Percentiles rank a stretch among this genome's conserved stretches.
Conservation (phyloP, 1,140 invertebrate species). For the Tetragnatha versicolor region DNA sequence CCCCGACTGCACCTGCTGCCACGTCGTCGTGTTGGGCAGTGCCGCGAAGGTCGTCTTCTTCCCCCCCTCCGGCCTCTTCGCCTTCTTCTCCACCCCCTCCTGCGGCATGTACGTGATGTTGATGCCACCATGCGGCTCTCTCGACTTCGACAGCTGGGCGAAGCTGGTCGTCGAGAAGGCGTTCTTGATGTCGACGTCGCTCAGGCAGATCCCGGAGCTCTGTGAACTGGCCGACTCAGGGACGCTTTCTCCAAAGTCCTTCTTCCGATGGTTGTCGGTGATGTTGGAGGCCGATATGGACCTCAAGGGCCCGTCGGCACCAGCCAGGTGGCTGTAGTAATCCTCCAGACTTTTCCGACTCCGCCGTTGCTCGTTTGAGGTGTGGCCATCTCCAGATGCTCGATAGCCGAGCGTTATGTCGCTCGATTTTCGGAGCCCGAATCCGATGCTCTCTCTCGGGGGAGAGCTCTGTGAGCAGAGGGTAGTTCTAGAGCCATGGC, state of each 20-base stretch:
- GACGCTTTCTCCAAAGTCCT: slow-evolving; percentile 26
- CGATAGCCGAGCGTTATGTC: background rate
- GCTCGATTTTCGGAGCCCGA: slow-evolving; percentile 34
- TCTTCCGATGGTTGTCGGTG: slow-evolving; percentile 14
- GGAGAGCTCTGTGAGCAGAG: background rate
- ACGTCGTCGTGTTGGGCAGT: slow-evolving; percentile 81
- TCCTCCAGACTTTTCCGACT: slow-evolving; percentile 40
- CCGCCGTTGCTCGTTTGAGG: slow-evolving; percentile 7
- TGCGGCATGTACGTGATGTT: slow-evolving; percentile 73
- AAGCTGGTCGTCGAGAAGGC: slow-evolving; percentile 69
- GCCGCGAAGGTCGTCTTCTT: slow-evolving; percentile 76
- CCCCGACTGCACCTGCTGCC: slow-evolving; percentile 72
- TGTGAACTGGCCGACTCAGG: slow-evolving; percentile 50
- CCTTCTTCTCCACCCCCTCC: slow-evolving; percentile 62
- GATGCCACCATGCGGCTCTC: slow-evolving; percentile 67
- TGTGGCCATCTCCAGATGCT: background rate
- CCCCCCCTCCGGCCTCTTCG: slow-evolving; percentile 60
- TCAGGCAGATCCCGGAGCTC: slow-evolving; percentile 46
- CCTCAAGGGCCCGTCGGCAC: slow-evolving; percentile 22
- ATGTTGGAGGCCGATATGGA: slow-evolving; percentile 42
- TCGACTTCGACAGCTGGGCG: slow-evolving; percentile 71
- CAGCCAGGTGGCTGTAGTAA: slow-evolving; percentile 46
- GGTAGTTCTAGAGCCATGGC: background rate
- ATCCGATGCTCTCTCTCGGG: background rate
- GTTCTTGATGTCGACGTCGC: slow-evolving; percentile 32